Base-by-base conservation (phyloP, 1,140 invertebrate genomes). In the Drosophila biarmipes region DNA sequence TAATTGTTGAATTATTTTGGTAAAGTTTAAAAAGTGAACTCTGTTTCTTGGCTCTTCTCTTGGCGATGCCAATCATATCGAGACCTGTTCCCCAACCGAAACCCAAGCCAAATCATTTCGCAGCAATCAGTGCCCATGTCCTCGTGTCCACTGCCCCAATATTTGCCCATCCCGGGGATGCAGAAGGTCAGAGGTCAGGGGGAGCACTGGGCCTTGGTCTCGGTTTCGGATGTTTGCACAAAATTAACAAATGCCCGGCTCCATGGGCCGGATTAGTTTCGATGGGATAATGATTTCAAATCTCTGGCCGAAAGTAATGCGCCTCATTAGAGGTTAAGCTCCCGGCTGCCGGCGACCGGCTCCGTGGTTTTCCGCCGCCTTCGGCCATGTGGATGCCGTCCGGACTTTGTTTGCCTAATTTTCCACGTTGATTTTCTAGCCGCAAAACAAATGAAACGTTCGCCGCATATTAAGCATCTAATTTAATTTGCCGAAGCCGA, bases 361-460 rank as follows among this genome's bases (percentile, higher is more conserved):
- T 40, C 59, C 35, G 27, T 38, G 34, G 62, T 31, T 49, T 49
- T 31, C 27, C 38, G 24, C 19, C 31, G 62, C 63, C 58, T 66
- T 66, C 34, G 58, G 63, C 27, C 57, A 19, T 38, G 21, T 24
- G 56, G 46, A 58, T 53, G 19, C 40, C 53, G 35, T 6, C 2
- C n/a, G 15, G 42, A 21, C 42, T 71, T 90, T 90, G 84, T 79
- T 89, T 87, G 82, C 82, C 78, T 87, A 87, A 89, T 89, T 89
- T 89, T 89, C 82, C 79, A 89, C 84, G 85, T 90, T 89, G 84
- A 89, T 89, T 89, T 89, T 89, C 85, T 89, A 89, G 85, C 85
- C 84, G 84, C 84, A 90, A 89, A 89, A 80, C 84, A 89, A 89
- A 89, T 89, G 84, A 85, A 90, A 89, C 84, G 85, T 58, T 85